Evolutionary conservation across 2,797 vertebrate genomes (phyloP).

Genomic region (Saguinus oedipus): DNA sequence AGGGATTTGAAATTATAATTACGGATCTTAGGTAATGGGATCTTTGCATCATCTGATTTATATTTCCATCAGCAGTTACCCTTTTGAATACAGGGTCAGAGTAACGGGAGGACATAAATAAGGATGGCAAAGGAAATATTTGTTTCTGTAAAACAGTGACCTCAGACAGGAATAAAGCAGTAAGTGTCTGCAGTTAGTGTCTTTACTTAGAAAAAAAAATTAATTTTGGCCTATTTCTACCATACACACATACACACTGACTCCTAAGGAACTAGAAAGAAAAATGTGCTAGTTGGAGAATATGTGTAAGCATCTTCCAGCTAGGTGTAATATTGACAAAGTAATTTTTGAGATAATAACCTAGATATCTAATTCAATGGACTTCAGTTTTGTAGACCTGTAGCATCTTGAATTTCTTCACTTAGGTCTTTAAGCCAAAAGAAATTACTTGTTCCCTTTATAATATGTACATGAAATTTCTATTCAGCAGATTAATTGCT

Average conservation of each 20-base stretch:
- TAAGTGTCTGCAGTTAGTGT: background rate
- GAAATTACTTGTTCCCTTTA: background rate
- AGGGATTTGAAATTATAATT: background rate
- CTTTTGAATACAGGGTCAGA: background rate
- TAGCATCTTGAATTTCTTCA: background rate
- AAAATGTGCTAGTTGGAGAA: background rate
- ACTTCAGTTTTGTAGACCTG: background rate
- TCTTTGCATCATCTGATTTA: background rate
- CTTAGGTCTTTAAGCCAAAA: background rate
- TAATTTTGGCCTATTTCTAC: background rate
- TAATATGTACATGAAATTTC: slow-evolving; percentile 24
- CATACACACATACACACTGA: background rate
- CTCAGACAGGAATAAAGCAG: background rate
- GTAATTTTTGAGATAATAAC: background rate
- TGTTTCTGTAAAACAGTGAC: background rate
- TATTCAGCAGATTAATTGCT: background rate
- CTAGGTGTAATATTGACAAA: background rate
- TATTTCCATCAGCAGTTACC: background rate
- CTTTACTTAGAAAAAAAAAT: slow-evolving; percentile 34
- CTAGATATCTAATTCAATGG: background rate
- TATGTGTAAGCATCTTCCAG: background rate
- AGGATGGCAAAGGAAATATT: background rate
- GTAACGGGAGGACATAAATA: background rate
- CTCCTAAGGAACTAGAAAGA: background rate
- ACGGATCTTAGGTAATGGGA: background rate